These are phyloP conservation scores for Chaunax sp. DNA, from an alignment of 2,797 vertebrate genomes.

Conservation along the genomic window DNA sequence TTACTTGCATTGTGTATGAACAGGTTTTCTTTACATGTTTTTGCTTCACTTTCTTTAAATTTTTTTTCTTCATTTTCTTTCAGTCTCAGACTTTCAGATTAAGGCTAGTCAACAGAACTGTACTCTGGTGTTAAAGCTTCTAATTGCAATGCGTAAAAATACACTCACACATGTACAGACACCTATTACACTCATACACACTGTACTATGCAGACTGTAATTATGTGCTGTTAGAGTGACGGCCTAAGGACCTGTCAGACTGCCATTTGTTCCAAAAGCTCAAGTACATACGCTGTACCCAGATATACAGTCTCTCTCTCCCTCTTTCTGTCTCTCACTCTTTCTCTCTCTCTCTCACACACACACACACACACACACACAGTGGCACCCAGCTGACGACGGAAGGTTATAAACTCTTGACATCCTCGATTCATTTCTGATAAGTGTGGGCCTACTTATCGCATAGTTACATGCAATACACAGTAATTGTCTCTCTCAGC, in stretches of 20 bases:
- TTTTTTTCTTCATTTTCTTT: no score
- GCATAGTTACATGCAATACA: conserved; percentile 34
- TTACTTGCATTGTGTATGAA: conserved; percentile 31
- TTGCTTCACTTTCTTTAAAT: no score
- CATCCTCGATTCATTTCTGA: conserved; percentile 39
- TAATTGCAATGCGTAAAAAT: neutral
- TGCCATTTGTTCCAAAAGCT: conserved; percentile 29
- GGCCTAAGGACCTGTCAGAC: conserved; percentile 38
- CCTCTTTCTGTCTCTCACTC: no score
- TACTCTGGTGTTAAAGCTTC: no score
- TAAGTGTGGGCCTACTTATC: conserved; percentile 33
- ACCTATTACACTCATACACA: conserved; percentile 1
- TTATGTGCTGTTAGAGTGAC: conserved; percentile 48
- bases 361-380: conserved; percentile 1
- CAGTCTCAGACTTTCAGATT: no score
- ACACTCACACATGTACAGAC: neutral
- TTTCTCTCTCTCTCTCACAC: neutral
- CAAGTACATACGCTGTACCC: conserved; percentile 7
- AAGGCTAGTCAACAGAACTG: no score
- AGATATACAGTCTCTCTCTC: conserved; percentile 5
- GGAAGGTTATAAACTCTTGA: conserved; percentile 31
- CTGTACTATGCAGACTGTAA: conserved; percentile 32
- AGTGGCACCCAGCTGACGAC: conserved; percentile 7
- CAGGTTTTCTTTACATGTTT: neutral
- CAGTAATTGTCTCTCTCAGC: conserved; percentile 37